Evolutionary conservation across 2,113 vertebrate genomes (phyloP).

Genomic region (Ammospiza caudacuta): DNA sequence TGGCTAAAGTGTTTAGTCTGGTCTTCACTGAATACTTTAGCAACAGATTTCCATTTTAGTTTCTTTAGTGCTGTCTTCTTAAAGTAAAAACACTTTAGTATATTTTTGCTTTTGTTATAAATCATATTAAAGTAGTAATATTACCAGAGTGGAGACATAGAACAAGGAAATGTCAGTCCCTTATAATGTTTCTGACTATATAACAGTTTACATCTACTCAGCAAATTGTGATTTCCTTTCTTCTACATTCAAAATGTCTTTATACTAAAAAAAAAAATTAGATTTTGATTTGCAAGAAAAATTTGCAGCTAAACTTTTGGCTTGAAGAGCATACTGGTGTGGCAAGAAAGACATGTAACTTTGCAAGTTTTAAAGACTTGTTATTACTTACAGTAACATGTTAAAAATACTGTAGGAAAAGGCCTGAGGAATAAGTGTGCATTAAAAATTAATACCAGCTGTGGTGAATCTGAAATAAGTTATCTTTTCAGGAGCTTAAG

Average conservation of each 20-base stretch:
- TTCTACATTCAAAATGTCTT: not conserved
- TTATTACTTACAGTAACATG: not conserved
- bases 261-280: not conserved
- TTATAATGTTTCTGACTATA: not conserved
- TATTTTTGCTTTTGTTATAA: not conserved
- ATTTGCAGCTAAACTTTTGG: not conserved
- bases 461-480: not conserved
- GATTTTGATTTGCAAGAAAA: not conserved
- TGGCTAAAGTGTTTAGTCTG: constrained; percentile 11
- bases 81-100: not conserved
- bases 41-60: constrained; percentile 24
- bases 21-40: not conserved
- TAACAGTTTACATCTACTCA: not conserved
- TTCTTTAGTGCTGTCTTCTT: not conserved
- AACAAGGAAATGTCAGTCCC: not conserved
- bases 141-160: not conserved
- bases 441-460: constrained; percentile 3
- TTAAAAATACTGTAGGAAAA: not conserved
- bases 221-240: not conserved
- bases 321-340: not conserved
- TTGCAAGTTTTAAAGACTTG: not conserved
- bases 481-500: not conserved
- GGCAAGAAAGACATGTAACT: not conserved
- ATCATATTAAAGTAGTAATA: not conserved
- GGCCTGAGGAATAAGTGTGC: not conserved